Conservation (phyloP, 2,888 invertebrate genomes). For the Agrochola circellaris region DNA sequence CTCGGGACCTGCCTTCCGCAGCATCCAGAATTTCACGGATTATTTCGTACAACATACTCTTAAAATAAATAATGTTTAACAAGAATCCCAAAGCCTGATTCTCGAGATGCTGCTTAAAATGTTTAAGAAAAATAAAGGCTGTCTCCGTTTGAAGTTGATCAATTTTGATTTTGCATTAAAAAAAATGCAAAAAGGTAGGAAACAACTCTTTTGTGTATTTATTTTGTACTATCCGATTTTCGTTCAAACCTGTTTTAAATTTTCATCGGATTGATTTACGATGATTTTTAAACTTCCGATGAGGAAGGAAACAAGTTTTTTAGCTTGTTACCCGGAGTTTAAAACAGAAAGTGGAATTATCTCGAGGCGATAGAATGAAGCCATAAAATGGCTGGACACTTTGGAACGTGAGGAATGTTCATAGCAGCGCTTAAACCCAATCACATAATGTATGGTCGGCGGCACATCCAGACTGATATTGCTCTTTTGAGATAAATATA, state of each 20-base stretch:
- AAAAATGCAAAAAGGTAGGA: background rate
- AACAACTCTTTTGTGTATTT: constrained; percentile 48
- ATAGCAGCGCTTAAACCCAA: constrained; percentile 66
- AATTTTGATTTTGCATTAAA: background rate
- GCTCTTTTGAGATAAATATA: constrained; percentile 22
- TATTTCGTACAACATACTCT: constrained; percentile 57
- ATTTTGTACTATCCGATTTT: background rate
- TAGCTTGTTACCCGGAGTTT: constrained; percentile 19
- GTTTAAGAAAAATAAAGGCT: constrained; percentile 64
- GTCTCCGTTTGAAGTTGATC: constrained; percentile 67
- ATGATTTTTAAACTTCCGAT: too few species aligned
- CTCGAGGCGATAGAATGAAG: constrained; percentile 68
- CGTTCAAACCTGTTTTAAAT: background rate
- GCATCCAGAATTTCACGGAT: constrained; percentile 54
- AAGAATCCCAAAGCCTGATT: constrained; percentile 28
- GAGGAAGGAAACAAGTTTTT: too few species aligned
- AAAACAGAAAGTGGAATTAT: constrained; percentile 65
- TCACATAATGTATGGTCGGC: constrained; percentile 61
- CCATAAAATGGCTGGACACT: constrained; percentile 67
- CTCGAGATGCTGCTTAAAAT: constrained; percentile 35
- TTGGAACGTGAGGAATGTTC: constrained; percentile 70
- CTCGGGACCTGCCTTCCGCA: constrained; percentile 24
- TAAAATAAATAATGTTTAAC: constrained; percentile 57
- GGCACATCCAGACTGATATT: constrained; percentile 47
- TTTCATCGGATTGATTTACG: too few species aligned